phyloP scores from a whole-genome alignment of 2,797 vertebrate genomes.

The Macrochelys suwanniensis region DNA sequence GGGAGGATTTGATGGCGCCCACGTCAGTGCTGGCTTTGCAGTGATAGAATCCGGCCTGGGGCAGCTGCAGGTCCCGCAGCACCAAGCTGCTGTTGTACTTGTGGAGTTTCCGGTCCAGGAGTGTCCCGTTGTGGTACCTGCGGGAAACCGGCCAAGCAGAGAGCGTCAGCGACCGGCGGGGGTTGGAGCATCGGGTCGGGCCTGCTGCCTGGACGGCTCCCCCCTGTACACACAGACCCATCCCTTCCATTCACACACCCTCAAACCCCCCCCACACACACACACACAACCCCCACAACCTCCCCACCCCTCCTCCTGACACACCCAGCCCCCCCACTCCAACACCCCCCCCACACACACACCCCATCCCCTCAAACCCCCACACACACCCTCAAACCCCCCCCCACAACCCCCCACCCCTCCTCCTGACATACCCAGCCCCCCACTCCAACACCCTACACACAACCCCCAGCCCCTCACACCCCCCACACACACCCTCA shows the following conservation, averaged over 20 bases:
- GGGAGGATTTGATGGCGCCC: conserved; percentile 88
- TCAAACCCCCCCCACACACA: too few relatives aligned
- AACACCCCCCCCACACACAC: too few relatives aligned
- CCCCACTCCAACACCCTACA: too few relatives aligned
- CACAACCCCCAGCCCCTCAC: too few relatives aligned
- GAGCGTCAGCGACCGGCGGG: background rate
- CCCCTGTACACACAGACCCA: background rate
- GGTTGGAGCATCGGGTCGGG: rapidly evolving
- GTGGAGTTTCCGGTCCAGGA: conserved; percentile 85
- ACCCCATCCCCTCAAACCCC: too few relatives aligned
- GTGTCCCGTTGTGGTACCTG: conserved; percentile 96
- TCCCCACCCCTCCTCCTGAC: rapidly evolving
- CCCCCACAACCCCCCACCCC: too few relatives aligned
- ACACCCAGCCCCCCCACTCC: too few relatives aligned
- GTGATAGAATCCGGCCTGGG: conserved; percentile 90
- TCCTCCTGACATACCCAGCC: too few relatives aligned
- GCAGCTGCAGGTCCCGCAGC: conserved; percentile 81
- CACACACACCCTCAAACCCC: too few relatives aligned
- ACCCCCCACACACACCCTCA: too few relatives aligned
- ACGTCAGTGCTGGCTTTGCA: conserved; percentile 92
- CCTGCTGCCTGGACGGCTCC: background rate
- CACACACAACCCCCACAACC: background rate
- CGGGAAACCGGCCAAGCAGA: rapidly evolving
- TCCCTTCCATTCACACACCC: background rate
- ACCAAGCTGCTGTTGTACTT: conserved; percentile 86